These are phyloP conservation scores for Hypselothyrea guttata DNA, from an alignment of 2,888 invertebrate species.

Conservation along the genomic window DNA sequence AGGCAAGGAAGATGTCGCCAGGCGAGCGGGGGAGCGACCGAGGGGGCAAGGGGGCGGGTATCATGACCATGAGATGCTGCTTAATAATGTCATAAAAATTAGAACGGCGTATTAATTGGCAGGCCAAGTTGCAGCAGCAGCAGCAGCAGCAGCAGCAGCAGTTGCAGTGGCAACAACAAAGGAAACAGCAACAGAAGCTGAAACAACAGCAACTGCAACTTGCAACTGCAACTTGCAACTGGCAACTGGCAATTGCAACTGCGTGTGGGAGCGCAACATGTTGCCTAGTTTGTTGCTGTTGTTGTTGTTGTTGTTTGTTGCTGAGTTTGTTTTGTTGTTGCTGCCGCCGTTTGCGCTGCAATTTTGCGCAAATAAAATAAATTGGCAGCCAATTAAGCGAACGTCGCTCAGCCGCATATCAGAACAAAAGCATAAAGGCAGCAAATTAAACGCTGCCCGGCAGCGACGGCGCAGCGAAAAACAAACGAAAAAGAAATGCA, in stretches of 20 bases:
- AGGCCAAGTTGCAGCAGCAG: slow-evolving; percentile 31
- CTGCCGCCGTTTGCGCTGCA: slow-evolving; percentile 52
- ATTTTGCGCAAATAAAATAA: slow-evolving; percentile 76
- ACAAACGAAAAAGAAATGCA: slow-evolving; percentile 27
- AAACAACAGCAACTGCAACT: slow-evolving; percentile 37
- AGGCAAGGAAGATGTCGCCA: slow-evolving; percentile 69
- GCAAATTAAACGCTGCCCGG: slow-evolving; percentile 65
- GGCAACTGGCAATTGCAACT: slow-evolving; percentile 33
- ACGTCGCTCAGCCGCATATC: slow-evolving; percentile 63
- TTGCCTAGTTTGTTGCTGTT: slow-evolving; percentile 52
- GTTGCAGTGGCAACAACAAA: slow-evolving; percentile 3
- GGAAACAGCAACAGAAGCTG: slow-evolving; percentile 1
- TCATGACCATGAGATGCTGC: slow-evolving; percentile 65
- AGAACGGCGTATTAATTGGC: slow-evolving; percentile 78
- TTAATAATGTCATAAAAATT: slow-evolving; percentile 78
- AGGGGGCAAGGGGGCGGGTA: slow-evolving; percentile 23
- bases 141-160: slow-evolving; percentile 5
- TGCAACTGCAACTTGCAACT: slow-evolving; percentile 39
- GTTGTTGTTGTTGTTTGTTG: slow-evolving; percentile 27
- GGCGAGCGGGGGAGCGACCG: slow-evolving; percentile 13
- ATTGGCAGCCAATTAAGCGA: slow-evolving; percentile 76
- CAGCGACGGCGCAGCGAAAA: not conserved
- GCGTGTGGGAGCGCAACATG: slow-evolving; percentile 76
- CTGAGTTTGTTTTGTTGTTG: slow-evolving; percentile 15
- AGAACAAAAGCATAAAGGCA: slow-evolving; percentile 74